Evolutionary conservation across 2,113 vertebrate species (phyloP).

Genomic region (Bos taurus): DNA sequence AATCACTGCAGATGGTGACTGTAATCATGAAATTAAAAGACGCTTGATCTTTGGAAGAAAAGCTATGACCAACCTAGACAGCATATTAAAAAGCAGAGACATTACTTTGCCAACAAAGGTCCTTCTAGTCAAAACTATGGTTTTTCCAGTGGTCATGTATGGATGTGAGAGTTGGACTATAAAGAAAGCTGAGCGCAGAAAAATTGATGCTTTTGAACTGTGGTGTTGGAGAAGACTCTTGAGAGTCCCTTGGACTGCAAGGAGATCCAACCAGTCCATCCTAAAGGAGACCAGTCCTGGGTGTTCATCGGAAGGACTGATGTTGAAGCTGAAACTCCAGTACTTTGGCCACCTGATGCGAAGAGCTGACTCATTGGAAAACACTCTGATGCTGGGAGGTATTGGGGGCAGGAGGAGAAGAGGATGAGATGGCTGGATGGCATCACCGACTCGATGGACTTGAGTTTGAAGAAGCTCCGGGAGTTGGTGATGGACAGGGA

Average conservation of each 20-base stretch:
- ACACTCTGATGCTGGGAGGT: neutral
- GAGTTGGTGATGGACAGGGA: neutral
- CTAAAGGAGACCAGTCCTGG: neutral
- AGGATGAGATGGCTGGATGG: neutral
- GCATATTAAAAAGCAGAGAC: neutral
- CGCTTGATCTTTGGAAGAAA: neutral
- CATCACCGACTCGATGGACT: neutral
- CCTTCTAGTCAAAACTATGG: neutral
- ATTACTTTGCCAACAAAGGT: neutral
- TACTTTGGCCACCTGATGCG: neutral
- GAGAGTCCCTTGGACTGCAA: neutral
- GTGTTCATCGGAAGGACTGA: neutral
- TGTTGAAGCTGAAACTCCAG: neutral
- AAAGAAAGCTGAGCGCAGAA: rapidly evolving
- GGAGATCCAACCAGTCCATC: neutral
- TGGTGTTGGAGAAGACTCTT: neutral
- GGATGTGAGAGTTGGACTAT: neutral
- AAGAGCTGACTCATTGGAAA: neutral
- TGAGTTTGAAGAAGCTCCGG: neutral
- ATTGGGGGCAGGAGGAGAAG: neutral
- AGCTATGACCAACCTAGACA: neutral
- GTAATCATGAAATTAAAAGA: neutral
- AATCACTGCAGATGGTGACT: neutral
- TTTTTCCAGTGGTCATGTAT: neutral
- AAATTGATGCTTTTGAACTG: neutral